A percentile compares a stretch with the other conserved stretches of the same genome.
Conservation (phyloP, 2,888 invertebrate species). For the Himalopsyche japonica region DNA sequence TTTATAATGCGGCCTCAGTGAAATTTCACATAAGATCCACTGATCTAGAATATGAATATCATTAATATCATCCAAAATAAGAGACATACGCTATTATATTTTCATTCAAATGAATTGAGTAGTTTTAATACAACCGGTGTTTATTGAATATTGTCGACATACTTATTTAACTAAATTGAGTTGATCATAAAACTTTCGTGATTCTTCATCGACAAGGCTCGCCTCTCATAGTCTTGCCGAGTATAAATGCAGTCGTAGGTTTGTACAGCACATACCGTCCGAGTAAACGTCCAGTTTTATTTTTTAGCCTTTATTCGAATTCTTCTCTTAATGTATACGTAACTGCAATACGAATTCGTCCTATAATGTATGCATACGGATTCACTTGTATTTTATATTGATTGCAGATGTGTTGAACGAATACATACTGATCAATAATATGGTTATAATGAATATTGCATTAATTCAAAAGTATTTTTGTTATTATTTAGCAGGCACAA, state of each 20-base stretch:
- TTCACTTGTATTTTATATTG: not conserved
- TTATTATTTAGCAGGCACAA: no score
- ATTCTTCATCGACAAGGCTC: not conserved
- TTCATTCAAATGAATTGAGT: no score
- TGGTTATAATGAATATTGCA: no score
- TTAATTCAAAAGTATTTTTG: no score
- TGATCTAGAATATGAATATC: no score
- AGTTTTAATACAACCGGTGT: no score
- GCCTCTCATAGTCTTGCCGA: not conserved
- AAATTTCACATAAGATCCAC: no score
- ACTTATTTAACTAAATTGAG: no score
- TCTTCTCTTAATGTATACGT: constrained; percentile 32
- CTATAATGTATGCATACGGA: not conserved
- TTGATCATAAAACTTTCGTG: not conserved
- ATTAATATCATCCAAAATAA: no score
- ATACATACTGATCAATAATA: not conserved
- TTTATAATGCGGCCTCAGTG: no score
- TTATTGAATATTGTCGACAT: no score
- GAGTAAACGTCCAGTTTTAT: constrained; percentile 31
- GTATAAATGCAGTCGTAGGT: not conserved
- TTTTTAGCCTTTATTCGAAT: constrained; percentile 32
- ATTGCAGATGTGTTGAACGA: not conserved
- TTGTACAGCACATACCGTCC: not conserved
- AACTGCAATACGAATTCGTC: constrained; percentile 12
- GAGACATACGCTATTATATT: no score